Evolutionary conservation across 2,797 vertebrate genomes (phyloP).

Genomic region (Rhynchotus rufescens): DNA sequence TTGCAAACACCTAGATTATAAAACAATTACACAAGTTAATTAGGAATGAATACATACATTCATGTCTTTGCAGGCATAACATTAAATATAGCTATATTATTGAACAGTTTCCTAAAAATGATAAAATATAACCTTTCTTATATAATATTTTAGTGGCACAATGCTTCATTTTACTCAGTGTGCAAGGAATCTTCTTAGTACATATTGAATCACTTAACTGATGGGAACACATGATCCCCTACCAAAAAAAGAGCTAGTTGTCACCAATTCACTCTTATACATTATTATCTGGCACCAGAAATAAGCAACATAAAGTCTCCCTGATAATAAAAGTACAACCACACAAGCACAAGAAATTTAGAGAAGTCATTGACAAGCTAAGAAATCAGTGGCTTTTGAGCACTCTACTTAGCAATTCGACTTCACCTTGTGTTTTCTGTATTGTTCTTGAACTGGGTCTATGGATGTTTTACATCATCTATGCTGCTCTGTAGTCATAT

Average conservation of each 20-base stretch:
- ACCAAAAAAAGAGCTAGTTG: not conserved
- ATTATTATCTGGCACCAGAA: no score
- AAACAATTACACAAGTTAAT: slow-evolving; percentile 87
- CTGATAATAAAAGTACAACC: not conserved
- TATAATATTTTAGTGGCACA: slow-evolving; percentile 57
- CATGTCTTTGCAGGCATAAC: slow-evolving; percentile 75
- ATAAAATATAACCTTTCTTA: slow-evolving; percentile 36
- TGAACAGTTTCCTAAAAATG: slow-evolving; percentile 69
- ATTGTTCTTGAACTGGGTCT: not conserved
- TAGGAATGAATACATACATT: slow-evolving; percentile 77
- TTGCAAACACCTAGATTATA: slow-evolving; percentile 84
- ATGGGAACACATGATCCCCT: no score
- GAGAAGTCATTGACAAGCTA: not conserved
- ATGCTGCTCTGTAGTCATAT: not conserved
- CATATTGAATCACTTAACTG: not conserved
- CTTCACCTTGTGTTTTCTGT: not conserved
- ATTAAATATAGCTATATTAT: slow-evolving; percentile 76
- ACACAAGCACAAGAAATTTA: not conserved
- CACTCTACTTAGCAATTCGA: not conserved
- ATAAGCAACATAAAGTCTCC: not conserved
- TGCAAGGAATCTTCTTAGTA: not conserved
- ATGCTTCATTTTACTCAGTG: slow-evolving; percentile 41
- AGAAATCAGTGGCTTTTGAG: not conserved
- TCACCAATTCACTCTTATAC: not conserved
- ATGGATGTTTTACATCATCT: not conserved